Conservation (phyloP, 1,140 invertebrate genomes). For the Drosophila jambulina region DNA sequence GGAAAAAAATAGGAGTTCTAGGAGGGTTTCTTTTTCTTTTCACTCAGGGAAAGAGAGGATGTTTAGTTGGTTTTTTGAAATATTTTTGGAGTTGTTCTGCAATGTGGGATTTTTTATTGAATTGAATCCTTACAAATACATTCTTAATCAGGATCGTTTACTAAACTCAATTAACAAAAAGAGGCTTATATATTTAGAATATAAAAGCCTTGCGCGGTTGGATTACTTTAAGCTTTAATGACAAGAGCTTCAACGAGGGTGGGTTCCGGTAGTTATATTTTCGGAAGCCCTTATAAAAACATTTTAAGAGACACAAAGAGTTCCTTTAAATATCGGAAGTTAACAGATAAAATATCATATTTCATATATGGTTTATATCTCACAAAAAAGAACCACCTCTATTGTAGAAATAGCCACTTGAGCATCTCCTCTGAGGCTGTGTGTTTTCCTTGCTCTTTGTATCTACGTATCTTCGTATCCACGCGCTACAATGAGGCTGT, state of each 20-base stretch:
- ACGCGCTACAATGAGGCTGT: constrained; percentile 51
- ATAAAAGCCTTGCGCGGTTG: constrained; percentile 2
- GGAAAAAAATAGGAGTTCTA: not conserved
- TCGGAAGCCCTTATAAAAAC: not conserved
- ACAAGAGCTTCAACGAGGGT: not conserved
- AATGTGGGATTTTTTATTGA: too few relatives aligned
- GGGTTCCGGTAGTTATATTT: not conserved
- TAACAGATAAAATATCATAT: not conserved
- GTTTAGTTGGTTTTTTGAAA: too few relatives aligned
- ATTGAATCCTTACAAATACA: not conserved
- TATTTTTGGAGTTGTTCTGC: too few relatives aligned
- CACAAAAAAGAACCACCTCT: not conserved
- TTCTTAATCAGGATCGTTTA: not conserved
- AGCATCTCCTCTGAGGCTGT: constrained; percentile 11
- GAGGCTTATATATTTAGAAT: not conserved
- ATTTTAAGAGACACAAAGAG: not conserved
- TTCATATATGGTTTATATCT: not conserved
- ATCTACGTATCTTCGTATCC: constrained; percentile 6
- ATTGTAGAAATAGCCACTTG: not conserved
- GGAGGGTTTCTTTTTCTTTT: not conserved
- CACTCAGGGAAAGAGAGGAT: not conserved
- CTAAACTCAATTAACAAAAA: not conserved
- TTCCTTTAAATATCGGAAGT: not conserved
- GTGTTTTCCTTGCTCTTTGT: not conserved
- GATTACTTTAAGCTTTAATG: constrained; percentile 7